phyloP scores from a whole-genome alignment of 2,113 vertebrate species.

The Salvelinus sp. region DNA sequence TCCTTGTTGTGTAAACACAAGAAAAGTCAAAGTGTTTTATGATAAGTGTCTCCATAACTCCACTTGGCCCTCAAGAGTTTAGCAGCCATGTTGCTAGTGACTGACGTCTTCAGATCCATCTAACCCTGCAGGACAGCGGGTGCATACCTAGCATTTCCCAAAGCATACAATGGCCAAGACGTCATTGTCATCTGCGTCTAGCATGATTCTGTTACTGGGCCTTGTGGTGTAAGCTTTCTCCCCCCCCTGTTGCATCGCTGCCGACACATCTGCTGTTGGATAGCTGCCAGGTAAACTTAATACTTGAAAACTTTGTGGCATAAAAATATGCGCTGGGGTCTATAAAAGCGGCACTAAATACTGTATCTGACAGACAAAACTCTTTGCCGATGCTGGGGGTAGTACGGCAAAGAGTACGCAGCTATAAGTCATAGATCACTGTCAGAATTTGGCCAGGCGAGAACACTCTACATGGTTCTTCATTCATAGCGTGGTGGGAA shows the following conservation, averaged over 20 bases:
- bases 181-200: too few relatives aligned
- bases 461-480: constrained; percentile 76
- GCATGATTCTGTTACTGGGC: too few relatives aligned
- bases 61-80: not conserved
- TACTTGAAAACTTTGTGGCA: constrained; percentile 43
- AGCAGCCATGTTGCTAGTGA: not conserved
- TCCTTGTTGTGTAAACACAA: not conserved
- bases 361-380: constrained; percentile 67
- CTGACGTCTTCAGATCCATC: not conserved
- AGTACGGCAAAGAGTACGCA: constrained; percentile 73
- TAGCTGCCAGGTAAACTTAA: constrained; percentile 84
- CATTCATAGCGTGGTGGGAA: constrained; percentile 85
- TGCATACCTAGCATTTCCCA: too few relatives aligned
- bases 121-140: not conserved
- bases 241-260: constrained; percentile 59
- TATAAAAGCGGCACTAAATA: constrained; percentile 84
- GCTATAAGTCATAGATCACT: constrained; percentile 79
- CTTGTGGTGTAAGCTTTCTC: not conserved
- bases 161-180: too few relatives aligned
- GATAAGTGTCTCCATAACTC: not conserved
- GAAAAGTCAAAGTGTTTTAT: not conserved
- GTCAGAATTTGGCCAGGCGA: constrained; percentile 77
- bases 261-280: constrained; percentile 90
- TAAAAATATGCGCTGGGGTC: constrained; percentile 84
- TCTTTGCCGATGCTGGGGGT: constrained; percentile 70